These are phyloP conservation scores for Abramis brama DNA, from an alignment of 2,113 vertebrate genomes.

Conservation along the genomic window DNA sequence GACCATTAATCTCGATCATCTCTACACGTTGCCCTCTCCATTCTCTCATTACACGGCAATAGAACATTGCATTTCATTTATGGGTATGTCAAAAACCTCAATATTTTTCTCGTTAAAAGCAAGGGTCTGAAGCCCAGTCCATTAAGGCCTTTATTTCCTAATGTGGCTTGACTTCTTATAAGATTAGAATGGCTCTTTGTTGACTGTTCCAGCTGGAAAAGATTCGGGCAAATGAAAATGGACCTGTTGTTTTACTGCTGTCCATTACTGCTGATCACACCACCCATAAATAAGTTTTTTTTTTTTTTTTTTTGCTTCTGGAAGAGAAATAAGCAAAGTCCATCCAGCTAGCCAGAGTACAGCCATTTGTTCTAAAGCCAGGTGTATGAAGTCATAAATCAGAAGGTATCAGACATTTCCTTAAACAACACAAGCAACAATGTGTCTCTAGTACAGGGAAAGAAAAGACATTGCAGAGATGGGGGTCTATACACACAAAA, in stretches of 20 bases:
- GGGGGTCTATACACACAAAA: neutral
- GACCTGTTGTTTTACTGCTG: slow-evolving; percentile 56
- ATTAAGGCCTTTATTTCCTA: slow-evolving; percentile 32
- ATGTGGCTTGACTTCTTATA: slow-evolving; percentile 32
- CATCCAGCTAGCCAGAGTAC: slow-evolving; percentile 16
- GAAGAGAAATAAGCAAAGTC: slow-evolving; percentile 43
- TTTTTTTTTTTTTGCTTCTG: slow-evolving; percentile 13
- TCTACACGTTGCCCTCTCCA: neutral
- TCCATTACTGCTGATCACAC: slow-evolving; percentile 52
- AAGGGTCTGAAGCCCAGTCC: slow-evolving; percentile 24
- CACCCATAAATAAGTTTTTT: slow-evolving; percentile 51
- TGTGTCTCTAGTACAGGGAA: neutral
- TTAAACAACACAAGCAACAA: neutral
- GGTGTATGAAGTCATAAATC: slow-evolving; percentile 49
- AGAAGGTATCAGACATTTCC: neutral
- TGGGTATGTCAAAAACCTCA: slow-evolving; percentile 43
- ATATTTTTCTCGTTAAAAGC: slow-evolving; percentile 42
- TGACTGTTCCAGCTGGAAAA: slow-evolving; percentile 47
- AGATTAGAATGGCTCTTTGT: slow-evolving; percentile 49
- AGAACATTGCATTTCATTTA: slow-evolving; percentile 51
- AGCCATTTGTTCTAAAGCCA: slow-evolving; percentile 38
- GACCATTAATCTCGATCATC: slow-evolving; percentile 37
- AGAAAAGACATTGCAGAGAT: neutral
- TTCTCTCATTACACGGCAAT: slow-evolving; percentile 32
- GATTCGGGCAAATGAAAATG: slow-evolving; percentile 56